These are phyloP conservation scores for Amphibalanus amphitrite DNA, from an alignment of 1,140 invertebrate genomes.

Conservation along the genomic window DNA sequence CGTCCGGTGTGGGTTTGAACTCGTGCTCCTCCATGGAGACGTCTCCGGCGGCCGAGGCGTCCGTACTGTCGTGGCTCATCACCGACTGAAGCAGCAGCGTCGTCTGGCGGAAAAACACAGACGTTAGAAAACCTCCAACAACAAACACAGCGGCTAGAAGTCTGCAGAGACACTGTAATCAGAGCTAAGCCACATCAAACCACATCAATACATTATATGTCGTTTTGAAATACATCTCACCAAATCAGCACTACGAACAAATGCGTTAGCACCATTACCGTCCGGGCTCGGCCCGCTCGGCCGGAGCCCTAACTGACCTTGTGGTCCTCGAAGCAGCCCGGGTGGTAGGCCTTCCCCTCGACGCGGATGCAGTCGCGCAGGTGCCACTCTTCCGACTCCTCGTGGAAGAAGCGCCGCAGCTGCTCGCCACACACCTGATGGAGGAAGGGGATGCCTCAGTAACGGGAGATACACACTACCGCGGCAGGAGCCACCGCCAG, in stretches of 20 bases:
- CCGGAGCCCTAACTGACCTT: slow-evolving; percentile 6
- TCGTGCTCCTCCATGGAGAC: not conserved
- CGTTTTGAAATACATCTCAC: too few species aligned
- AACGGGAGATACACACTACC: slow-evolving; percentile 45
- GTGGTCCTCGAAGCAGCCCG: slow-evolving; percentile 73
- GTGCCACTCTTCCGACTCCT: slow-evolving; percentile 93
- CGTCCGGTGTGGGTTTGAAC: not conserved
- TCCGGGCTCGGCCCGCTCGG: too few species aligned
- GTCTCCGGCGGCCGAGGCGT: not conserved
- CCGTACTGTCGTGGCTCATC: not conserved
- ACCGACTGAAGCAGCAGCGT: not conserved
- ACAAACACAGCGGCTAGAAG: too few species aligned
- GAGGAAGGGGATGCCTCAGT: too few species aligned
- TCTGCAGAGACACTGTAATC: too few species aligned
- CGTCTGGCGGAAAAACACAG: too few species aligned
- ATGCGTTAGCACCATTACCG: too few species aligned
- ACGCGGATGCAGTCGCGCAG: slow-evolving; percentile 59
- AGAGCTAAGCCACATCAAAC: too few species aligned
- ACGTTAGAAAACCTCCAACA: too few species aligned
- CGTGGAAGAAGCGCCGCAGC: slow-evolving; percentile 86
- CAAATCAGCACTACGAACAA: too few species aligned
- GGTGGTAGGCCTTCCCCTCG: slow-evolving; percentile 70
- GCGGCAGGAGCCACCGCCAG: slow-evolving; percentile 31
- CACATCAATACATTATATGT: too few species aligned
- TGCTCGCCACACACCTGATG: slow-evolving; percentile 64